Conservation (phyloP, 2,888 invertebrate species). For the Torymus aiolomorphi region DNA sequence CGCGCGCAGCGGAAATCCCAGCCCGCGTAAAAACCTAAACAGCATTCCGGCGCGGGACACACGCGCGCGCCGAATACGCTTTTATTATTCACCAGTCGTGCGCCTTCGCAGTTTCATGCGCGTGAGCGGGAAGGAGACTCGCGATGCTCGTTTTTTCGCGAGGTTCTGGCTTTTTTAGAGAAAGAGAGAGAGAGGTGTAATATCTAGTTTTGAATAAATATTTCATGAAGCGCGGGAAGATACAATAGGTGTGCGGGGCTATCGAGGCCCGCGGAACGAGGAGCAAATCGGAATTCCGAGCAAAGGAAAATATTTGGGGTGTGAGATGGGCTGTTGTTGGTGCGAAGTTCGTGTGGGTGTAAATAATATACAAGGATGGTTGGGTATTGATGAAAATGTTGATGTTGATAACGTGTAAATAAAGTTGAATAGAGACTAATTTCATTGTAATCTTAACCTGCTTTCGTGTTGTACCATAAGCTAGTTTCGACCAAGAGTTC, state of each 20-base stretch:
- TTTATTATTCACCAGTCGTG: slow-evolving; percentile 67
- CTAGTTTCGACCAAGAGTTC: too few relatives aligned
- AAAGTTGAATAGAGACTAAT: too few relatives aligned
- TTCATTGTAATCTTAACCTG: too few relatives aligned
- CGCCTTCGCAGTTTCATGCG: slow-evolving; percentile 35
- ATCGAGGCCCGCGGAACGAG: slow-evolving; percentile 1
- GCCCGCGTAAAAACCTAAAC: slow-evolving; percentile 67
- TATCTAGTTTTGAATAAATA: slow-evolving; percentile 51
- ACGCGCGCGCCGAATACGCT: slow-evolving; percentile 64
- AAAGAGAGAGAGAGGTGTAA: not conserved
- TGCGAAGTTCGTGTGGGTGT: too few relatives aligned
- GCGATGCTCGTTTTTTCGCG: not conserved
- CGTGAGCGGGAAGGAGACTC: too few relatives aligned
- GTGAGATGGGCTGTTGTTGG: too few relatives aligned
- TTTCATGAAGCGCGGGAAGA: slow-evolving; percentile 31
- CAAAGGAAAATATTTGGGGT: too few relatives aligned
- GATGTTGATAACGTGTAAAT: too few relatives aligned
- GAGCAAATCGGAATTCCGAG: not conserved
- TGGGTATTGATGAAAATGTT: too few relatives aligned
- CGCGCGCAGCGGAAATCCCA: slow-evolving; percentile 66
- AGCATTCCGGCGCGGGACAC: slow-evolving; percentile 69
- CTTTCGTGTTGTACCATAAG: too few relatives aligned
- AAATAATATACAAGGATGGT: too few relatives aligned
- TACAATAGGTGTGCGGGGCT: slow-evolving; percentile 4
- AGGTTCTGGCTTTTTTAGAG: too few relatives aligned